Evolutionary conservation across 2,888 invertebrate genomes (phyloP).

Genomic region (Dynastes tityus): DNA sequence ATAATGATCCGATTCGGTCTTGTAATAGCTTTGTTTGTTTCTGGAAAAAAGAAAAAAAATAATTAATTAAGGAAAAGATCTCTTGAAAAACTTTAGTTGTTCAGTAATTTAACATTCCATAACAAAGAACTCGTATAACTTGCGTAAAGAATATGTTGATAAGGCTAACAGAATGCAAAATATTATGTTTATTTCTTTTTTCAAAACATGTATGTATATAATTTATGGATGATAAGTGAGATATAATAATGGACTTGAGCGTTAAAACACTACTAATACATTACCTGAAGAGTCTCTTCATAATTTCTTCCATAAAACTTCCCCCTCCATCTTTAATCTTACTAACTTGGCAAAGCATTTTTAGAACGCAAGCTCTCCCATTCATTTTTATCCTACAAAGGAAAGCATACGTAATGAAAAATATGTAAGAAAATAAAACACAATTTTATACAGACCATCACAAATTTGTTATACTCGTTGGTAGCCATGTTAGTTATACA

Average conservation of each 20-base stretch:
- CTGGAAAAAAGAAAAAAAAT: slow-evolving; percentile 65
- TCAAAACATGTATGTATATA: no score
- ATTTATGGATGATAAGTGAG: no score
- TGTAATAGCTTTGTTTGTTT: slow-evolving; percentile 69
- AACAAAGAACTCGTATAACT: no score
- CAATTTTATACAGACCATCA: no score
- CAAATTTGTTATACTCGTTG: no score
- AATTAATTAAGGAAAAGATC: no score
- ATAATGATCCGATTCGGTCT: slow-evolving; percentile 65
- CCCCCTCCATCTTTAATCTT: slow-evolving; percentile 69
- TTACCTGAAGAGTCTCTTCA: slow-evolving; percentile 78
- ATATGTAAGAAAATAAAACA: background rate
- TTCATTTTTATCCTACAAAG: slow-evolving; percentile 66
- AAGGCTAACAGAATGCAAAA: no score
- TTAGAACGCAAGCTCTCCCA: slow-evolving; percentile 78
- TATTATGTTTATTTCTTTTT: no score
- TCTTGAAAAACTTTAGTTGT: background rate
- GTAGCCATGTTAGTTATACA: no score
- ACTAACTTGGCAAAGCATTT: slow-evolving; percentile 78
- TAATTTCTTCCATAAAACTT: slow-evolving; percentile 77
- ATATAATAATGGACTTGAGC: no score
- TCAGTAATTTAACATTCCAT: no score
- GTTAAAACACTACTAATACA: slow-evolving; percentile 59
- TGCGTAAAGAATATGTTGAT: no score
- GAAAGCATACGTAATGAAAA: background rate